A percentile compares a stretch with the other conserved stretches of the same genome.
phyloP scores from a whole-genome alignment of 1,140 invertebrate genomes.

The Nasonia giraulti region DNA sequence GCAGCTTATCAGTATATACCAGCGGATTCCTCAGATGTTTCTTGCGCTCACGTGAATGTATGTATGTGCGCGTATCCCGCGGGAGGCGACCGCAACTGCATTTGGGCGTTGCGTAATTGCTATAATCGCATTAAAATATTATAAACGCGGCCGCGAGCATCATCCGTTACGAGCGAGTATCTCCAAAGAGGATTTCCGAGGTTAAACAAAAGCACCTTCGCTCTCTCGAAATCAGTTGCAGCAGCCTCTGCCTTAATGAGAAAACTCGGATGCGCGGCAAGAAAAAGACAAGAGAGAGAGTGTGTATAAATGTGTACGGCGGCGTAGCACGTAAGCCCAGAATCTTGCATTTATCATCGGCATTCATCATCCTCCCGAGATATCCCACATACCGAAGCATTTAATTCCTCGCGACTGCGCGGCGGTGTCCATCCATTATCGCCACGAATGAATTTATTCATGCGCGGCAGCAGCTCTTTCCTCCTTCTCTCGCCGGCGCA shows the following conservation, averaged over 20 bases:
- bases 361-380: conserved; percentile 30
- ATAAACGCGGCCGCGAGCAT: neutral
- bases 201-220: neutral
- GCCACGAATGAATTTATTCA: conserved; percentile 37
- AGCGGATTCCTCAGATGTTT: neutral
- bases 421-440: conserved; percentile 17
- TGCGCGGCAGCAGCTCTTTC: neutral
- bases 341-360: conserved; percentile 33
- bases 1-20: too few relatives aligned
- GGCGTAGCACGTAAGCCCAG: neutral
- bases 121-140: neutral
- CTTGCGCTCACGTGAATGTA: neutral
- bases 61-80: too few relatives aligned
- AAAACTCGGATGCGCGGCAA: neutral
- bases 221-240: conserved; percentile 9
- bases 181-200: neutral
- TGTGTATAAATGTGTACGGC: neutral
- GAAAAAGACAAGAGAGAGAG: neutral
- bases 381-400: conserved; percentile 10
- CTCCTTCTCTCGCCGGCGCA: neutral
- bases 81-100: neutral
- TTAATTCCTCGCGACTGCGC: conserved; percentile 23
- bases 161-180: neutral
- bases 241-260: neutral
- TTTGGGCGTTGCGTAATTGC: neutral